phyloP scores from a whole-genome alignment of 2,113 vertebrate genomes.

The Lampris megalopsis region DNA sequence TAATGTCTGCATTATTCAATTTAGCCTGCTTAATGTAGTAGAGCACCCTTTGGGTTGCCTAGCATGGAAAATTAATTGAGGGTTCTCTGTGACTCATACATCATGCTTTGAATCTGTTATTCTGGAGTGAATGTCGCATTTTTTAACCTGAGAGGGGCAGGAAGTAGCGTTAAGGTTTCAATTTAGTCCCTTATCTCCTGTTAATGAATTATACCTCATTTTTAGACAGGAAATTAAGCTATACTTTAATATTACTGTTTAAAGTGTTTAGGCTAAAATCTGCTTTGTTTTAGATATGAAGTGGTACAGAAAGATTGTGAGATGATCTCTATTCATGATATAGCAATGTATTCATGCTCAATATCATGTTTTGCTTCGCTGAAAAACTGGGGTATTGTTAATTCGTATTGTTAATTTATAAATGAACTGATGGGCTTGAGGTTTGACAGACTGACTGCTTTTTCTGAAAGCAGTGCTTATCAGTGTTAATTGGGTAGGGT shows the following conservation, averaged over 20 bases:
- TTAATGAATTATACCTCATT: constrained; percentile 15
- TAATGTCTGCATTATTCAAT: constrained; percentile 72
- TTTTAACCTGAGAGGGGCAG: constrained; percentile 48
- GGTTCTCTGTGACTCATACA: constrained; percentile 56
- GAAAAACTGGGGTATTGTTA: neutral
- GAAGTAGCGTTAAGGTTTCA: constrained; percentile 22
- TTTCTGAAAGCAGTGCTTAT: constrained; percentile 5
- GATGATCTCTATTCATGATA: neutral
- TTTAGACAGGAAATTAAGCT: neutral
- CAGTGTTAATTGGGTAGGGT: constrained; percentile 30
- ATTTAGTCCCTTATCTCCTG: constrained; percentile 7
- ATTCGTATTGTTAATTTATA: constrained; percentile 7
- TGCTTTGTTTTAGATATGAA: neutral
- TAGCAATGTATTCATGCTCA: neutral
- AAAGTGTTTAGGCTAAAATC: neutral
- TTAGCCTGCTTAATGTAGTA: constrained; percentile 71
- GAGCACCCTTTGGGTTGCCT: constrained; percentile 61
- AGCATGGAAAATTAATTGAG: constrained; percentile 74
- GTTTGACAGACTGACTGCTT: constrained; percentile 17
- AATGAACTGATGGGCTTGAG: constrained; percentile 8
- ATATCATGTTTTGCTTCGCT: neutral
- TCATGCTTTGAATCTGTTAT: constrained; percentile 69
- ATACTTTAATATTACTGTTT: neutral
- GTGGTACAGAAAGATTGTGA: neutral
- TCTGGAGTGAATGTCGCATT: constrained; percentile 48